Evolutionary conservation across 2,888 invertebrate species (phyloP), one percentile per base, ranked within the genome.

Genomic region (Agrotis clavis): DNA sequence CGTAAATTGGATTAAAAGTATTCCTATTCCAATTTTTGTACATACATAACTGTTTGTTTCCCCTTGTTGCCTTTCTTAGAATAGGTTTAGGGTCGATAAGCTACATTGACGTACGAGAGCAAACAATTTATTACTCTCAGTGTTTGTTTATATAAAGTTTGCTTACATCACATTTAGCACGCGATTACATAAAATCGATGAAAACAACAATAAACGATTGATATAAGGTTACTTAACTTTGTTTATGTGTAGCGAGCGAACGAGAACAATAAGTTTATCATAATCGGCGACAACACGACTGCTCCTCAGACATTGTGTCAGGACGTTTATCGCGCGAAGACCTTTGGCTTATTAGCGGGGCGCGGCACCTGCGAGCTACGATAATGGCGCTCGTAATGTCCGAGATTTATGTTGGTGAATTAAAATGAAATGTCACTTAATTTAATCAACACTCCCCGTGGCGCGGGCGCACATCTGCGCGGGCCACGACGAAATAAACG

Each of bases 401-500:
- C 87, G 84, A 92, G 93, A 95, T 95, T 95, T 94, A 95, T 92
- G 89, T 87, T 90, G 82, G 87, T 91, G 90, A 93, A 93, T 94
- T 92, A 92, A 94, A 93, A 94, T 93, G 90, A 96, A 95, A 95
- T 96, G 94, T 94, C 95, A 94, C 93, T 94, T 94, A 92, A 94
- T 94, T 91, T 92, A 95, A 95, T 94, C 90, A 95, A 89, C 88
- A 85, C 90, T 87, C 93, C 94, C 94, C 93, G 93, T 90, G 83
- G 94, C 78, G 93, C 88, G 83, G 75, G 82, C 89, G 86, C 89
- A 88, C 93, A 93, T 92, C 91, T 92, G 92, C 88, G 88, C 81
- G 81, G 80, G 78, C 79, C 84, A 77, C 88, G 85, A 88, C 88
- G 86, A 92, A 92, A 91, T 91, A 91, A 90, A 87, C 88, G 86